These are phyloP conservation scores for Picus viridis DNA, from an alignment of 2,797 vertebrate species.

Conservation along the genomic window DNA sequence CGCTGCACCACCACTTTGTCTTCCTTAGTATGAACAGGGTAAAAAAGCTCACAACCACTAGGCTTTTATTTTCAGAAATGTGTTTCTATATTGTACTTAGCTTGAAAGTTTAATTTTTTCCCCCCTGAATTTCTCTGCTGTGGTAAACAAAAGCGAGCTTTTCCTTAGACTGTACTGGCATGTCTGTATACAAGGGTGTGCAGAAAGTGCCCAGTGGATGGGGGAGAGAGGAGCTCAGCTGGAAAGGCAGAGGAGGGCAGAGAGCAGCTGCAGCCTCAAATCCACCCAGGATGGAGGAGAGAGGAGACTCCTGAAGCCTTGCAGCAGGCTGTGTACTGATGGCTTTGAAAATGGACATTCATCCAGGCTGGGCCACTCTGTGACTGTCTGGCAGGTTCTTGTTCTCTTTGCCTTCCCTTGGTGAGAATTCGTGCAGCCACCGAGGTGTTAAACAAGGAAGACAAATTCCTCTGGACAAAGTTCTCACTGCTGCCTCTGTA, in stretches of 20 bases:
- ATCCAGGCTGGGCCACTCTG: no score
- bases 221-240: neutral
- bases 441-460: neutral
- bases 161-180: neutral
- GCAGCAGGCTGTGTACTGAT: neutral
- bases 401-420: neutral
- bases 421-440: neutral
- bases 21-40: neutral
- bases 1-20: neutral
- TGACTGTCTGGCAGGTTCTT: neutral
- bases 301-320: neutral
- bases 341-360: neutral
- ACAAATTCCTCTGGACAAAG: neutral
- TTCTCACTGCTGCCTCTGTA: neutral
- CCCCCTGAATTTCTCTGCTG: neutral
- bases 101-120: neutral
- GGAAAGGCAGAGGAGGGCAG: neutral
- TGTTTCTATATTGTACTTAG: neutral
- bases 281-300: accelerated
- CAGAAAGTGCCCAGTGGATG: accelerated
- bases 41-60: neutral
- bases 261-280: neutral
- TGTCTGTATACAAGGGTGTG: accelerated
- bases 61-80: neutral
- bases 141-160: neutral